Conservation (phyloP, 1,140 invertebrate genomes). For the Drosophila ficusphila region DNA sequence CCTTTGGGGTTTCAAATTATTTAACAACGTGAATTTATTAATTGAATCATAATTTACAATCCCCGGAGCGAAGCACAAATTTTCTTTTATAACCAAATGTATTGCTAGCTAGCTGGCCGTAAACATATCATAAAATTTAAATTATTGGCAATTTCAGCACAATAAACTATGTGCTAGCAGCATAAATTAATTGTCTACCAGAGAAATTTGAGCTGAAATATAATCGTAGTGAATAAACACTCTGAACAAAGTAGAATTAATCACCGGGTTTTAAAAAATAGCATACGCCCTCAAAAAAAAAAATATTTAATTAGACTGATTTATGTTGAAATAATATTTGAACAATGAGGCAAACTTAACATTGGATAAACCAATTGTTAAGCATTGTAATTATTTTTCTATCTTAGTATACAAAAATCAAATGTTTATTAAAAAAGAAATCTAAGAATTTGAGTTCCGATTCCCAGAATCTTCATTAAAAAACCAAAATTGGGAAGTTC, state of each 20-base stretch:
- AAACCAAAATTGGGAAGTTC: not conserved
- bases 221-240: not conserved
- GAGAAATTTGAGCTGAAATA: not conserved
- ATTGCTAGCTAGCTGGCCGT: not conserved
- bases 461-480: not conserved
- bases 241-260: not conserved
- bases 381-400: not conserved
- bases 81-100: slow-evolving; percentile 7
- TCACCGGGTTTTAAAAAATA: not conserved
- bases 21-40: slow-evolving; percentile 61
- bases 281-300: not conserved
- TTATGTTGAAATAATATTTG: too few species aligned
- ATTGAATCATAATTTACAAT: slow-evolving; percentile 67
- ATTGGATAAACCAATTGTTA: too few species aligned
- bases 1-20: slow-evolving; percentile 55
- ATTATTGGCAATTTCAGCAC: not conserved
- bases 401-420: too few species aligned
- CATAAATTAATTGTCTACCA: not conserved
- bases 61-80: not conserved
- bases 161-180: not conserved
- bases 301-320: not conserved
- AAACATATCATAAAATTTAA: not conserved
- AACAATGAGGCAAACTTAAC: too few species aligned
- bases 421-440: too few species aligned
- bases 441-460: too few species aligned